These are phyloP conservation scores for Smutsia temminckii DNA, from an alignment of 2,797 vertebrate genomes.

Conservation along the genomic window DNA sequence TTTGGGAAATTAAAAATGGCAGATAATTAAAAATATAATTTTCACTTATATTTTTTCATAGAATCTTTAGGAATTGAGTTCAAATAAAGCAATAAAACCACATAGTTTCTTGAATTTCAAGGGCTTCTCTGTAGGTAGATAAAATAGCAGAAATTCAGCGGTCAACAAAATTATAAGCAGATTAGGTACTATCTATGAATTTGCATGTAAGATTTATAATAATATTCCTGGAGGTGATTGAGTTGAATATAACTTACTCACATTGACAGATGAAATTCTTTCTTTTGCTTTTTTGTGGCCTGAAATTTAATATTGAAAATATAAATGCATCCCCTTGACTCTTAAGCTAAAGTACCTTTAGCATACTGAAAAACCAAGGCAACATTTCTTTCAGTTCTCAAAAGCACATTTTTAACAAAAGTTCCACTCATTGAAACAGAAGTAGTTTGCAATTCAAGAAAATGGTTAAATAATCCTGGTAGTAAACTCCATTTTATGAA, in stretches of 20 bases:
- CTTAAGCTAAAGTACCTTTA: slow-evolving; percentile 33
- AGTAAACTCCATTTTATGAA: slow-evolving; percentile 36
- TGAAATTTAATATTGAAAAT: slow-evolving; percentile 51
- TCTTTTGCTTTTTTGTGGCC: slow-evolving; percentile 43
- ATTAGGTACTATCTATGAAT: slow-evolving; percentile 54
- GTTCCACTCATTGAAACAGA: slow-evolving; percentile 16
- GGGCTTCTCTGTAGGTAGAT: slow-evolving; percentile 42
- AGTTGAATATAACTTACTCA: slow-evolving; percentile 56
- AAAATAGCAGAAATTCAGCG: slow-evolving; percentile 44
- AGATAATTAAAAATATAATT: slow-evolving; percentile 60
- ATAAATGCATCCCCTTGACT: slow-evolving; percentile 39
- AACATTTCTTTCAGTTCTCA: slow-evolving; percentile 39
- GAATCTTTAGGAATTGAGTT: slow-evolving; percentile 45
- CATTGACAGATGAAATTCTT: slow-evolving; percentile 46
- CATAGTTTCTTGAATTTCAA: slow-evolving; percentile 49
- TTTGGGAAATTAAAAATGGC: slow-evolving; percentile 57
- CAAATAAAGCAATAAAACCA: slow-evolving; percentile 31
- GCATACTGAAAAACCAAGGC: slow-evolving; percentile 55
- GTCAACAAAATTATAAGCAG: slow-evolving; percentile 65
- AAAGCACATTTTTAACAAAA: slow-evolving; percentile 43
- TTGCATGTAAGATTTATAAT: slow-evolving; percentile 63
- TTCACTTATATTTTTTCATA: slow-evolving; percentile 17
- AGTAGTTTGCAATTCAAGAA: slow-evolving; percentile 49
- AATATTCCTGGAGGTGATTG: slow-evolving; percentile 45
- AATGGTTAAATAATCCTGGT: slow-evolving; percentile 7